Base-by-base conservation (phyloP, 2,888 invertebrate species). In the Minunthozetes semirufus region DNA sequence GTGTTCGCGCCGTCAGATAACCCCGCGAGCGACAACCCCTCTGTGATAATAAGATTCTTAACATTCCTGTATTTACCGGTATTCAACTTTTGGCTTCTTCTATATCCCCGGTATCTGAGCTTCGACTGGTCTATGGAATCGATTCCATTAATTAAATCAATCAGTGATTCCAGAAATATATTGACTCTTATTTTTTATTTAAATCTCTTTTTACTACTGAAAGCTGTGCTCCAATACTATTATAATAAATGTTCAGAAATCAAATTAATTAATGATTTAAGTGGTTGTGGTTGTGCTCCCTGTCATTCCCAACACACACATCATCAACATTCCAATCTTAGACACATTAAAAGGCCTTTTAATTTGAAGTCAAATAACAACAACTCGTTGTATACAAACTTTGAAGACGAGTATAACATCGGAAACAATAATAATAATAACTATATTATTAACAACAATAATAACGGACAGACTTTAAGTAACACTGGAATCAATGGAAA, bases 101-200 rank as follows among this genome's bases (percentile, higher is more conserved):
- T 96, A 56, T 93, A 89, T 83, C 97, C 97, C 8, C 88, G 88
- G 80, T 89, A 89, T 79, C 86, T 98, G 74, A 95, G 95, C 83
- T 98, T 96, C 85, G 97, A 98, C 84, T 98, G 97, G 98, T 95
- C 96, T 33, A 97, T 98, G 97, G 94, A 95, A 80, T 90, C 97
- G 0, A 89, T 98, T 80, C 94, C 95, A 11, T 87, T 92, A 77
- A 88, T 98, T 79, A 89, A 89, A 70, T 87, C 88, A 38, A 80
- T 92, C 22, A 85, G 88, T 80, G 97, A 98, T 83, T 85, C 87
- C 6, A 87, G 97, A 78, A 94, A 94, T 83, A 82, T 92, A 75
- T 86, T 88, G 77, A 89, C 92, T 4, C 81, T 89, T 8, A 25
- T 76, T 3, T 76, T 76, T 59, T 76, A 75, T 48, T 27, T 63